Conservation (phyloP, 2,113 vertebrate species). For the Prionailurus bengalensis region DNA sequence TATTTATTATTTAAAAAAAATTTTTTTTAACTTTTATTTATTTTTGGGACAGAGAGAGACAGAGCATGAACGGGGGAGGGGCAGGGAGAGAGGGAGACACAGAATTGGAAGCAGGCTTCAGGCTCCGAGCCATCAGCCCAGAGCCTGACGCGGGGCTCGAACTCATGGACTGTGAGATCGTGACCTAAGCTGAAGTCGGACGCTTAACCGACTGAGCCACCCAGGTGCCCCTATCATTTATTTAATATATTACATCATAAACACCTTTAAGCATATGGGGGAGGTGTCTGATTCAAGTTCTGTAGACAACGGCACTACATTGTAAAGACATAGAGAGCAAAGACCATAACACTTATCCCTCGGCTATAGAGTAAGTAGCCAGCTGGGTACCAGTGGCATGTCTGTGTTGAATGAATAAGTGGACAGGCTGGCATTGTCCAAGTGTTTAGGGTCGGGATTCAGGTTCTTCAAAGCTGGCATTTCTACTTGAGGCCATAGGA, state of each 20-base stretch:
- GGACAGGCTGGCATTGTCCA: not conserved
- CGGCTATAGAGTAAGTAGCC: not conserved
- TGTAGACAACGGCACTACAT: not conserved
- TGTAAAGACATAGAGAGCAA: not conserved
- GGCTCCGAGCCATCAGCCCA: too few relatives aligned
- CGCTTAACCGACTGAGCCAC: too few relatives aligned
- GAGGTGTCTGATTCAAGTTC: not conserved
- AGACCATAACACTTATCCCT: not conserved
- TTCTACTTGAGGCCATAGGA: not conserved
- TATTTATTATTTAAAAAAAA: too few relatives aligned
- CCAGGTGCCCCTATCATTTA: not conserved
- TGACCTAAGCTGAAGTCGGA: too few relatives aligned
- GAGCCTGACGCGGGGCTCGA: too few relatives aligned
- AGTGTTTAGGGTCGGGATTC: not conserved
- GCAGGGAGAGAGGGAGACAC: too few relatives aligned
- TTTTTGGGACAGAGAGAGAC: too few relatives aligned
- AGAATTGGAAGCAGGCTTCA: too few relatives aligned
- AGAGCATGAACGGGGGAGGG: too few relatives aligned
- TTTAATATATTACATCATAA: not conserved
- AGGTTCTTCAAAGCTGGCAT: not conserved
- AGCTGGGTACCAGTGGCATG: not conserved
- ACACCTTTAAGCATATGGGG: not conserved
- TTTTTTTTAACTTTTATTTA: too few relatives aligned
- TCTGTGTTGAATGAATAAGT: not conserved
- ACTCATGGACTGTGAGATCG: too few relatives aligned